These are phyloP conservation scores for Actinostola sp. DNA, from an alignment of 92 coral and sea anemone species.

Conservation along the genomic window DNA sequence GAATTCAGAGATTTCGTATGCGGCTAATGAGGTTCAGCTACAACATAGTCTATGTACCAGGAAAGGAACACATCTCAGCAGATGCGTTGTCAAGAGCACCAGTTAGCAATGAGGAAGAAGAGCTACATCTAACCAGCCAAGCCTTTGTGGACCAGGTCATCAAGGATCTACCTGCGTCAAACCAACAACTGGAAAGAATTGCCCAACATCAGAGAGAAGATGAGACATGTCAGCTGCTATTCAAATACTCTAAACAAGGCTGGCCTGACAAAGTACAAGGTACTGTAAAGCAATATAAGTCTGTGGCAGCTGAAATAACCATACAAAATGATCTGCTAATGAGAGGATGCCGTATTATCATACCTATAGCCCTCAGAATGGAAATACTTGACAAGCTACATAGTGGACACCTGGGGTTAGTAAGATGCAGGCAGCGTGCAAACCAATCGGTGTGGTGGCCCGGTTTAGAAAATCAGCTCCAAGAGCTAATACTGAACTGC, in stretches of 20 bases:
- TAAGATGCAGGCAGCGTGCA: conserved; percentile 21
- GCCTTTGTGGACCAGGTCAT: conserved; percentile 13
- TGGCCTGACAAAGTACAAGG: conserved; percentile 45
- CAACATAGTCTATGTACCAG: conserved; percentile 46
- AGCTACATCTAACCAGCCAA: conserved; percentile 10
- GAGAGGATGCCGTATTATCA: conserved; percentile 20
- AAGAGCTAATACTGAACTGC: background rate
- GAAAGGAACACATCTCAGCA: conserved; percentile 52
- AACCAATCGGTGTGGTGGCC: conserved; percentile 36
- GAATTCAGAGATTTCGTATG: conserved; percentile 61
- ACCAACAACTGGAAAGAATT: conserved; percentile 19
- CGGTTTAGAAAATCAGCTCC: background rate
- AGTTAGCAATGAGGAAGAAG: conserved; percentile 18
- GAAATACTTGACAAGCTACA: conserved; percentile 29
- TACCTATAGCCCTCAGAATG: conserved; percentile 17
- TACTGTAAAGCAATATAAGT: conserved; percentile 30
- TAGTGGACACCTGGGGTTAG: conserved; percentile 20
- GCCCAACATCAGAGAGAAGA: conserved; percentile 2
- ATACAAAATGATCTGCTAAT: conserved; percentile 42
- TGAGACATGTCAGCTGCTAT: conserved; percentile 33
- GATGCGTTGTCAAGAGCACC: conserved; percentile 57
- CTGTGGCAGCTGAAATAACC: conserved; percentile 38
- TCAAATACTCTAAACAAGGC: conserved; percentile 33
- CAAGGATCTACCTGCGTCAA: conserved; percentile 6
- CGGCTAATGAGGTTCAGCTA: conserved; percentile 47